A percentile compares a stretch with the other conserved stretches of the same genome.
These are phyloP conservation scores for Myripristis murdjan DNA, from an alignment of 2,797 vertebrate genomes.

Conservation along the genomic window DNA sequence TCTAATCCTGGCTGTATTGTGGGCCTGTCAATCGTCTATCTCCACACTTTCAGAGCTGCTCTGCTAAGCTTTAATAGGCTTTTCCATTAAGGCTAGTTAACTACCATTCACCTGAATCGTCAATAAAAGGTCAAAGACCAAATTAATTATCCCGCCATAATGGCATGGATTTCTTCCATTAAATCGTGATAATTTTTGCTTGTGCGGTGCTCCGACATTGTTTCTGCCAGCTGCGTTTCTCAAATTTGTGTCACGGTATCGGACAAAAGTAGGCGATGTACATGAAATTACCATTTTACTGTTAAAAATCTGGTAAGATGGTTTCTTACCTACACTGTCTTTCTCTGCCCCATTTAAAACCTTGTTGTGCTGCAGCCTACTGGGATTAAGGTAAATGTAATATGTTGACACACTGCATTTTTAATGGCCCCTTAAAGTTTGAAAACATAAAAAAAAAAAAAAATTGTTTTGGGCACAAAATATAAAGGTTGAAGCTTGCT, in stretches of 20 bases:
- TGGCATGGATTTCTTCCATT: conserved; percentile 40
- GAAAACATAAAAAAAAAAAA: conserved; percentile 12
- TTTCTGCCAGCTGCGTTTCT: not conserved
- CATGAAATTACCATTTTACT: not conserved
- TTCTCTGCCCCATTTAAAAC: not conserved
- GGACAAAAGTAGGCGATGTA: not conserved
- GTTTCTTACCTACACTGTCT: too few relatives aligned
- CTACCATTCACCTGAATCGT: conserved; percentile 62
- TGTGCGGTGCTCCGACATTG: not conserved
- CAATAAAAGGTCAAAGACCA: conserved; percentile 60
- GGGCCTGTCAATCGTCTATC: conserved; percentile 74
- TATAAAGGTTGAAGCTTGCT: conserved; percentile 14
- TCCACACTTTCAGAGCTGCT: conserved; percentile 64
- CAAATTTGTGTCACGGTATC: conserved; percentile 3
- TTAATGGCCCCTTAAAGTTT: too few relatives aligned
- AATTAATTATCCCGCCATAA: conserved; percentile 62
- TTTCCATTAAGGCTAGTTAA: conserved; percentile 73
- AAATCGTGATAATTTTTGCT: conserved; percentile 28
- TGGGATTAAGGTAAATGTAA: not conserved
- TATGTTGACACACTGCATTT: not conserved
- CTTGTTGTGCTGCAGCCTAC: too few relatives aligned
- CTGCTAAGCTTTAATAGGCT: conserved; percentile 59
- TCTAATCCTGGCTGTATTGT: conserved; percentile 65
- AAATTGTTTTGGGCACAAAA: conserved; percentile 35
- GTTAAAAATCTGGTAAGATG: not conserved